Base-by-base conservation (phyloP, 2,888 invertebrate genomes). In the Patella caerulea region DNA sequence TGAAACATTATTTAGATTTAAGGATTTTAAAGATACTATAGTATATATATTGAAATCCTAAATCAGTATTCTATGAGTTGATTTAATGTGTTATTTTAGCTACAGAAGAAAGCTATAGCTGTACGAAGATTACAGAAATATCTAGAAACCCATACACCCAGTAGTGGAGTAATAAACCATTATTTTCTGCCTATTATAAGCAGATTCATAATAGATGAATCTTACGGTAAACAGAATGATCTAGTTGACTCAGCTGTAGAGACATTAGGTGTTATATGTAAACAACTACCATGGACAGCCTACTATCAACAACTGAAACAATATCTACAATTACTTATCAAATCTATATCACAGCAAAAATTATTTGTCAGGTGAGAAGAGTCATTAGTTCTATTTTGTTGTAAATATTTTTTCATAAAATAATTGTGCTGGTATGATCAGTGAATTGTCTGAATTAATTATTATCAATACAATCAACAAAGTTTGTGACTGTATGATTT, bases 241-340 rank as follows among this genome's bases (percentile, higher is more conserved):
- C 92, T 98, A 0, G 93, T 97, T 72, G 97, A 97, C 89, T 95
- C 96, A 0, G 95, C 97, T 0, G 95, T 97, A 80, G 96, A 96
- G 89, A 94, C 95, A 0, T 92, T 98, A 11, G 95, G 95, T 0
- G 94, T 94, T 0, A 94, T 96, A 75, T 96, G 96, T 86, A 93
- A 93, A 84, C 92, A 96, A 73, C 92, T 98, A 56, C 96, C 97
- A 0, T 98, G 98, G 98, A 94, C 95, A 87, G 95, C 96, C 79
- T 98, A 98, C 87, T 95, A 96, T 88, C 94, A 95, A 0, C 93
- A 97, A 56, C 92, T 99, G 4, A 95, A 95, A 85, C 94, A 94
- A 86, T 98, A 97, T 91, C 92, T 99, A 56, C 93, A 94, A 77
- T 95, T 95, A 92, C 93, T 99, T 90, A 93, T 95, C 0, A 93